Evolutionary conservation across 2,888 invertebrate genomes (phyloP), one percentile per base, ranked within the genome.

Genomic region (Parochlus steinenii): DNA sequence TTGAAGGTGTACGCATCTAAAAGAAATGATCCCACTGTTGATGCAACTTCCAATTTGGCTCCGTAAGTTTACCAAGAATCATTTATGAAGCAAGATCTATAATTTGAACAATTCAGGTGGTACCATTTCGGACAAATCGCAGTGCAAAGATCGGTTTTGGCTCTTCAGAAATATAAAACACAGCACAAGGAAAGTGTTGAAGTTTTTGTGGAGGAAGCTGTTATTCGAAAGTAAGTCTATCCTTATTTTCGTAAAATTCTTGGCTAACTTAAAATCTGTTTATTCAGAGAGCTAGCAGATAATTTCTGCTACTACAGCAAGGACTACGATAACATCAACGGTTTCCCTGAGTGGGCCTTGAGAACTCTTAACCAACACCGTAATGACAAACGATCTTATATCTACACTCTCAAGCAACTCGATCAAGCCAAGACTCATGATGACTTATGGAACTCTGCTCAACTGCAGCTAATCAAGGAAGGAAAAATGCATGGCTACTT

Each of bases 401-500:
- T 80, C 24, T 90, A 89, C 55, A 70, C 69, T 0, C 55, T 69
- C 19, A 68, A 76, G 15, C 69, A 86, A 49, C 59, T 90, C 2
- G 73, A 78, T 41, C 61, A 70, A 16, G 69, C 72, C 0, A 61
- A 69, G 42, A 89, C 89, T 0, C 80, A 87, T 50, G 90, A 90
- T 52, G 78, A 81, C 46, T 63, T 90, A 8, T 90, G 90, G 90
- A 90, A 90, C 61, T 75, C 87, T 0, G 82, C 86, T 0, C 89
- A 86, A 54, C 57, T 75, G 26, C 89, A 92, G 48, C 56, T 90
- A 45, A 65, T 74, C 1, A 63, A 61, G 25, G 80, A 80, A 48
- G 90, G 86, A n/a, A 90, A 90, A 62, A 82, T 87, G 69, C 89
- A 92, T 53, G 87, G 89, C 0, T 92, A 85, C 51, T 61, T 92